Percentiles rank a stretch among this genome's conserved stretches.
Conservation (phyloP, 2,113 vertebrate species). For the Antennarius striatus region DNA sequence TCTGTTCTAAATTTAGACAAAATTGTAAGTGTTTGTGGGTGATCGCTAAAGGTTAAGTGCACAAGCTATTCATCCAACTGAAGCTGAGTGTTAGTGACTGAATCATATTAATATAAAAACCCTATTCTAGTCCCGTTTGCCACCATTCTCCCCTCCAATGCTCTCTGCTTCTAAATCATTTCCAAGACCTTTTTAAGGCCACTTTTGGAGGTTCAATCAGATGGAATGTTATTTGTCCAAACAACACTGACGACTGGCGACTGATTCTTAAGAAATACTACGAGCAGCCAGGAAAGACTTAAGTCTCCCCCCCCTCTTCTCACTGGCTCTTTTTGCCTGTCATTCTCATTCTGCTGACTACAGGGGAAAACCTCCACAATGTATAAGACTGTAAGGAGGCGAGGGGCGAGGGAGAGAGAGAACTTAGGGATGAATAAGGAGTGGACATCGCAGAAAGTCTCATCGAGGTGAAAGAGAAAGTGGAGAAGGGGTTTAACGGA, state of each 20-base stretch:
- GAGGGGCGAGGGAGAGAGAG: neutral
- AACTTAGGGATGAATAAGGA: constrained; percentile 21
- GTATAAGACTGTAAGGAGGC: constrained; percentile 53
- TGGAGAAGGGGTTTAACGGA: constrained; percentile 9
- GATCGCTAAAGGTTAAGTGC: constrained; percentile 7
- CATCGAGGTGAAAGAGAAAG: constrained; percentile 3
- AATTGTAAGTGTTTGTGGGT: neutral
- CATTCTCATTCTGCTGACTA: constrained; percentile 61
- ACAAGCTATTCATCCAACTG: constrained; percentile 37
- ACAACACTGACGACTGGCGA: constrained; percentile 64
- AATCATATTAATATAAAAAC: constrained; percentile 41
- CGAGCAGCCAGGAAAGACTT: constrained; percentile 60
- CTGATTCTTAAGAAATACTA: constrained; percentile 63
- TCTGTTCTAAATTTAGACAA: neutral
- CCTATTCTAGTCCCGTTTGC: constrained; percentile 11
- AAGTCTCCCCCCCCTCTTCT: neutral
- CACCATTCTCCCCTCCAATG: constrained; percentile 12
- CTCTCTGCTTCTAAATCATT: constrained; percentile 42
- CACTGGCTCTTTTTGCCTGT: constrained; percentile 40
- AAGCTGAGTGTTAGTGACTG: constrained; percentile 28
- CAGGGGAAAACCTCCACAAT: constrained; percentile 61
- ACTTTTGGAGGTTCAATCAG: constrained; percentile 55
- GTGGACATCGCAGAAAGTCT: constrained; percentile 18
- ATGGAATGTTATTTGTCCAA: constrained; percentile 68
- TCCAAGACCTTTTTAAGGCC: constrained; percentile 40